These are phyloP conservation scores for Sialis lutaria DNA, from an alignment of 2,888 invertebrate species.

Conservation along the genomic window DNA sequence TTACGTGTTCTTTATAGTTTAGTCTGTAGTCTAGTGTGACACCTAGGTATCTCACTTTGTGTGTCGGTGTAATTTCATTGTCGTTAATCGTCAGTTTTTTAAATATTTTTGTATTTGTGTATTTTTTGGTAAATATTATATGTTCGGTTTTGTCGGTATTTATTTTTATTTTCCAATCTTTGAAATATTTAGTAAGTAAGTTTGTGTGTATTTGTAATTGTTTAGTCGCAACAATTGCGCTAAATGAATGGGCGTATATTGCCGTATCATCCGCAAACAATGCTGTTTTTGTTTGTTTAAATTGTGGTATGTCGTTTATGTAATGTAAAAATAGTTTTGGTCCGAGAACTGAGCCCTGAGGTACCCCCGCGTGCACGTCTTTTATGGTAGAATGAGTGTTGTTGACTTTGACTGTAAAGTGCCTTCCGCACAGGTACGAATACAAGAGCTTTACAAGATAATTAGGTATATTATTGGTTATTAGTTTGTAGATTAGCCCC, in stretches of 20 bases:
- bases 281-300: slow-evolving; percentile 8
- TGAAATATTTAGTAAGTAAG: slow-evolving; percentile 5
- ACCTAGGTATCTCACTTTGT: too few relatives aligned
- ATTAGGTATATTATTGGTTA: not conserved
- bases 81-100: too few relatives aligned
- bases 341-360: slow-evolving; percentile 6
- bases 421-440: not conserved
- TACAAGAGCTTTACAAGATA: not conserved
- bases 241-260: slow-evolving; percentile 7
- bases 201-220: slow-evolving; percentile 7
- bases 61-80: too few relatives aligned
- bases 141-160: slow-evolving; percentile 9
- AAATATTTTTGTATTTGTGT: too few relatives aligned
- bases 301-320: slow-evolving; percentile 7
- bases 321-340: slow-evolving; percentile 9
- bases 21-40: too few relatives aligned
- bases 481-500: slow-evolving; percentile 1
- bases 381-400: not conserved
- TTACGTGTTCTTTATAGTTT: too few relatives aligned
- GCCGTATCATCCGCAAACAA: slow-evolving; percentile 10
- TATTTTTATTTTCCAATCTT: slow-evolving; percentile 9
- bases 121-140: slow-evolving; percentile 8
- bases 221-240: slow-evolving; percentile 3
- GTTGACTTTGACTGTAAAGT: not conserved
- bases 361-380: not conserved